A percentile compares a stretch with the other conserved stretches of the same genome.
phyloP scores from a whole-genome alignment of 1,140 invertebrate species.

The Zaprionus ghesquierei region DNA sequence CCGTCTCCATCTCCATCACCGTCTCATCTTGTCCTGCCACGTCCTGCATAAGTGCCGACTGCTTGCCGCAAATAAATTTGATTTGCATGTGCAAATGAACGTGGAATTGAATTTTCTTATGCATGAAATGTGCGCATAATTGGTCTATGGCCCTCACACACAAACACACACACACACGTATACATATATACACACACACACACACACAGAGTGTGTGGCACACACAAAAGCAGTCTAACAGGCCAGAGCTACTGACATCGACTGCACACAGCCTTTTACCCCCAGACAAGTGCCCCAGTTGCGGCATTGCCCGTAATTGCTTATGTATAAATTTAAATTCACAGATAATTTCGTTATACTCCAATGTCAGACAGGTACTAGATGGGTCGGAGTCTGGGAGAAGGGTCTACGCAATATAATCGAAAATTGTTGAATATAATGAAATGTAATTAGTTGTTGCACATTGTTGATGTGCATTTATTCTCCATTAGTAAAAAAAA shows the following conservation, averaged over 20 bases:
- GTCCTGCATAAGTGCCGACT: constrained; percentile 56
- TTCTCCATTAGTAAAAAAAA: too few species aligned
- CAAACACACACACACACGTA: constrained; percentile 8
- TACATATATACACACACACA: background rate
- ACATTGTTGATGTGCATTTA: background rate
- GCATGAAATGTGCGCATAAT: constrained; percentile 79
- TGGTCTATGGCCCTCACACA: constrained; percentile 50
- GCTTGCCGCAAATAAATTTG: constrained; percentile 77
- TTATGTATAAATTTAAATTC: constrained; percentile 52
- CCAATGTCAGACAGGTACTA: background rate
- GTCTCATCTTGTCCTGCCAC: constrained; percentile 34
- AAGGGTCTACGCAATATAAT: background rate
- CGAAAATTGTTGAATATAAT: background rate
- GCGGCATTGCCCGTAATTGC: constrained; percentile 41
- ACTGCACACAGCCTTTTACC: constrained; percentile 40
- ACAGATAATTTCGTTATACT: constrained; percentile 25
- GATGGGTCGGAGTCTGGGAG: background rate
- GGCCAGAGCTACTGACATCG: constrained; percentile 21
- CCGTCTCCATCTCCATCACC: background rate
- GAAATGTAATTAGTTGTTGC: background rate
- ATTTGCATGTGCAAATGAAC: constrained; percentile 81
- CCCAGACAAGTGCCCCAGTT: constrained; percentile 43
- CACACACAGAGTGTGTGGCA: background rate
- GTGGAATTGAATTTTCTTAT: constrained; percentile 82
- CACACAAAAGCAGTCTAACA: constrained; percentile 31